Conservation (phyloP, 1,140 invertebrate species). For the Zaprionus kolodkinae region DNA sequence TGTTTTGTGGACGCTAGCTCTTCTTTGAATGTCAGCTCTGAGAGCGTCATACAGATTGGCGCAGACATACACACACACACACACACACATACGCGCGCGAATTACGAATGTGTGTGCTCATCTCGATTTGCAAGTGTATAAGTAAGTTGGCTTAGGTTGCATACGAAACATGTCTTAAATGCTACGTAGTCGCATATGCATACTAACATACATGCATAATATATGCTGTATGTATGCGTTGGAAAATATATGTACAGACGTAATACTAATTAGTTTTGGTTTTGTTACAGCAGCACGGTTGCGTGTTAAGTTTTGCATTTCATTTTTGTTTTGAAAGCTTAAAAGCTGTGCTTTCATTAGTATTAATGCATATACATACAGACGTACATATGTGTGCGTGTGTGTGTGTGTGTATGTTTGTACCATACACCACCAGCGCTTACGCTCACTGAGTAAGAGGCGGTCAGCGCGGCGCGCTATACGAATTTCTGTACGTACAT, state of each 20-base stretch:
- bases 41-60: slow-evolving; percentile 38
- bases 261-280: slow-evolving; percentile 77
- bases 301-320: slow-evolving; percentile 80
- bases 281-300: slow-evolving; percentile 79
- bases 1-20: slow-evolving; percentile 54
- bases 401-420: neutral
- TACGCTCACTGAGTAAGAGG: slow-evolving; percentile 29
- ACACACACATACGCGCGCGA: neutral
- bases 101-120: slow-evolving; percentile 13
- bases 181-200: slow-evolving; percentile 21
- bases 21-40: slow-evolving; percentile 68
- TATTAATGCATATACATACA: slow-evolving; percentile 42
- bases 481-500: slow-evolving; percentile 37
- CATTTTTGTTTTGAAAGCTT: slow-evolving; percentile 77
- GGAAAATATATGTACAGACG: slow-evolving; percentile 60
- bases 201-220: neutral
- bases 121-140: slow-evolving; percentile 18
- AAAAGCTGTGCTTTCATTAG: slow-evolving; percentile 75
- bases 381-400: slow-evolving; percentile 12
- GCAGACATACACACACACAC: slow-evolving; percentile 16
- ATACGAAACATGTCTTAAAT: slow-evolving; percentile 66
- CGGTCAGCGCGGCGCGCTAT: slow-evolving; percentile 24
- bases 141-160: slow-evolving; percentile 50
- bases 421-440: slow-evolving; percentile 14
- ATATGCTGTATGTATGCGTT: slow-evolving; percentile 17